Percentiles rank a stretch among this genome's conserved stretches.
Evolutionary conservation across 2,113 vertebrate genomes (phyloP).

Genomic region (Hyla sarda): DNA sequence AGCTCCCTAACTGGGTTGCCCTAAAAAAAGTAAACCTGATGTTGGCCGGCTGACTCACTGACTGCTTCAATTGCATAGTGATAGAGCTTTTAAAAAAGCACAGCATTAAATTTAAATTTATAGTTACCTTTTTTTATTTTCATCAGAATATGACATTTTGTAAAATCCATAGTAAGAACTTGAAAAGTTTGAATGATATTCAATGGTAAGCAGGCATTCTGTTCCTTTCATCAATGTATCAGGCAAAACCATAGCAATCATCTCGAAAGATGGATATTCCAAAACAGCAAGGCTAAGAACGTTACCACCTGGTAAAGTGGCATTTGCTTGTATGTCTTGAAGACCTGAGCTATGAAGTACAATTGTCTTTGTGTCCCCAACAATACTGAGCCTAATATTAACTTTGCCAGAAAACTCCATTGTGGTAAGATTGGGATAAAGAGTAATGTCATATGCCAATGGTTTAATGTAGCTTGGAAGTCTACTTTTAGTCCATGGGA

Average conservation of each 20-base stretch:
- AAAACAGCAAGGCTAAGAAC: constrained; percentile 72
- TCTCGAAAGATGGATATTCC: constrained; percentile 84
- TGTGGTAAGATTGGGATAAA: constrained; percentile 83
- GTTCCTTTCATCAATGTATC: constrained; percentile 78
- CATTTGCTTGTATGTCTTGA: constrained; percentile 78
- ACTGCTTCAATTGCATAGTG: background rate
- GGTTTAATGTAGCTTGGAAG: constrained; percentile 83
- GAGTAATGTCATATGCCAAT: constrained; percentile 81
- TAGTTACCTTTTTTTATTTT: constrained; percentile 73
- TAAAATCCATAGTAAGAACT: constrained; percentile 89
- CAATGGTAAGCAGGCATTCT: constrained; percentile 78
- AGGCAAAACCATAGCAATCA: constrained; percentile 83
- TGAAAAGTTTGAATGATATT: constrained; percentile 84
- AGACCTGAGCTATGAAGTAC: constrained; percentile 86
- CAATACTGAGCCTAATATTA: constrained; percentile 77
- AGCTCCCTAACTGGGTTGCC: no score
- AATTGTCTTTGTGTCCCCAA: constrained; percentile 77
- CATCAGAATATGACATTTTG: constrained; percentile 84
- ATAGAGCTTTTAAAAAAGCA: background rate
- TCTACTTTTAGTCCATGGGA: constrained; percentile 87
- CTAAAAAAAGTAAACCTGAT: no score
- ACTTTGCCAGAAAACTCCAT: constrained; percentile 82
- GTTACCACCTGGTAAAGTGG: constrained; percentile 66
- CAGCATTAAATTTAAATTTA: background rate
- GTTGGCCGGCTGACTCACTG: no score